Percentiles rank a stretch among this genome's conserved stretches.
phyloP scores from a whole-genome alignment of 2,113 vertebrate species.

The Peucedramus taeniatus region DNA sequence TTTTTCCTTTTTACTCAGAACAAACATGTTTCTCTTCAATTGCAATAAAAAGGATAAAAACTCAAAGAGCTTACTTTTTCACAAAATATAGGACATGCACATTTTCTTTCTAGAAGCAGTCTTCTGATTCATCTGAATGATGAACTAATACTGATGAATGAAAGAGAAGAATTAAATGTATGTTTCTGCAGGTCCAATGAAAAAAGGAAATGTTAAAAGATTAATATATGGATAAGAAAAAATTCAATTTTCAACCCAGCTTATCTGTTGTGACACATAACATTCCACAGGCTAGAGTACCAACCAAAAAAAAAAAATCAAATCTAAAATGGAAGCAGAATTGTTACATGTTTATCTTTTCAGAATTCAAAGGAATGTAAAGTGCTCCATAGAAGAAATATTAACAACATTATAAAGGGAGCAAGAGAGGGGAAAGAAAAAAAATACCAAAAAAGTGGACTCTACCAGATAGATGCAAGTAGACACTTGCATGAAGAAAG shows the following conservation, averaged over 20 bases:
- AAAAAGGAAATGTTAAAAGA: neutral
- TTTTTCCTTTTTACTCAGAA: neutral
- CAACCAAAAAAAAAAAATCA: neutral
- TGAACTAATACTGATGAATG: neutral
- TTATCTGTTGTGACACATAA: slow-evolving; percentile 10
- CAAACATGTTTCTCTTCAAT: slow-evolving; percentile 5
- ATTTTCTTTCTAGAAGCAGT: neutral
- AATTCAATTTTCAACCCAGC: neutral
- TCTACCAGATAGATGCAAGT: neutral
- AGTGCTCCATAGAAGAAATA: neutral
- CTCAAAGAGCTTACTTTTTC: neutral
- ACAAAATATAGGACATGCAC: neutral
- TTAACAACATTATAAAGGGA: neutral
- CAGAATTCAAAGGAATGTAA: neutral
- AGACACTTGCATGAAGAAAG: neutral
- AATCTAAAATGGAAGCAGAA: neutral
- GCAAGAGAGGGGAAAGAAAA: neutral
- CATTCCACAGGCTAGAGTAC: neutral
- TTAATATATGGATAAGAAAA: neutral
- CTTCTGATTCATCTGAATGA: neutral
- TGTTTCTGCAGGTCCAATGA: neutral
- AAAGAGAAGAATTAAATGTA: neutral
- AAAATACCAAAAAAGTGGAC: fast-evolving
- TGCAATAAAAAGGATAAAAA: neutral
- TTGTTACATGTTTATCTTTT: neutral